Base-by-base conservation (phyloP, 2,113 vertebrate species). In the Oryzias celebensis region DNA sequence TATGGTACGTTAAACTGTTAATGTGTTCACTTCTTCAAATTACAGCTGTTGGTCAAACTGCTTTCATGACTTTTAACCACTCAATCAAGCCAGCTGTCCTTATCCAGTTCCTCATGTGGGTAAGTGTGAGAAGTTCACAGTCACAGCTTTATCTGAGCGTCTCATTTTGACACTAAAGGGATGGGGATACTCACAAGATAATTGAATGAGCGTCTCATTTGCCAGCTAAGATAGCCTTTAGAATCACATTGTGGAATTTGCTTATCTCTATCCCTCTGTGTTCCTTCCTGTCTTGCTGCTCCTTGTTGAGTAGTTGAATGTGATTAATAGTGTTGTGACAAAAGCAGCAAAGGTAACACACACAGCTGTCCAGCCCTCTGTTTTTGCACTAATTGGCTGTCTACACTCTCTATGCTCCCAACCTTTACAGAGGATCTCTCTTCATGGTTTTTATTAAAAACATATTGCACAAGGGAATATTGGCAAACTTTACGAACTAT, bases 261-360 rank as follows among this genome's bases (percentile, higher is more conserved):
- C 73, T 71, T 22, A 73, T 63, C 64, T 52, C 64, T 23, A 48
- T 57, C 69, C 67, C 57, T 65, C 51, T 1, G 4, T 15, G 14
- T 52, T 52, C 50, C 41, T 58, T n/a, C 20, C 62, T 54, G 49
- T 45, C 52, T 56, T 31, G 17, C 49, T 31, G 26, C 23, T 63
- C 53, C 70, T 44, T 65, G 20, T 67, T n/a, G 61, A 68, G 52
- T 65, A 65, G 62, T 68, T 68, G 62, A 71, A 73, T 58, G 71
- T 87, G 85, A 89, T 75, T 64, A 78, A 87, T 75, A 80, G 60
- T 80, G 83, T 76, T 87, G 77, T 83, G 85, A 85, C 85, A 77
- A 67, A 67, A 84, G 55, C 56, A 59, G 26, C 73, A 72, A 69
- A 41, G 77, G 73, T 58, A 51, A 68, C 71, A 52, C 70, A 70